Evolutionary conservation across 1,140 invertebrate genomes (phyloP), one percentile per base, ranked within the genome.

Genomic region (Dysdera silvatica): DNA sequence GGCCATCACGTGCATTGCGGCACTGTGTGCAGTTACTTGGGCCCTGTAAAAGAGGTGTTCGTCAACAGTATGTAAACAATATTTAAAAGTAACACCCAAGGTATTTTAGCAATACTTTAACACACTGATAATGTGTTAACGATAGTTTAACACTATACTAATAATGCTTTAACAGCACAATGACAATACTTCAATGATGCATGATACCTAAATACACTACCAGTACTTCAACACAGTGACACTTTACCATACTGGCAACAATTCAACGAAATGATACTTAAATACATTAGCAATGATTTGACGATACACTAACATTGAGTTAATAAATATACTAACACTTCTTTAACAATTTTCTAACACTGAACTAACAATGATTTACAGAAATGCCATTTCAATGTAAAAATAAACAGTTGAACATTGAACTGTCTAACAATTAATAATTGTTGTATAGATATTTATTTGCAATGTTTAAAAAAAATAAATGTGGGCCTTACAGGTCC

Each of bases 1-100:
- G 88, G 0, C 91, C 90, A 75, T 96, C 89, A 2, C 82, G 80
- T 6, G 91, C 88, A 73, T 95, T 81, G 70, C 86, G 88, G 74
- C 95, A 98, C 37, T 80, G 80, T 0, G 83, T 83, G 74, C 95
- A 98, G 66, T 94, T 84, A n/a, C 86, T 87, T 2, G 88, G 82
- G 18, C 86, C 89, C 62, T 65, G 18, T 4, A 28, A 26, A 23
- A 41, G 14, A 29, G 14, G 20, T 40, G 37, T 16, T 40, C 20
- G 16, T 40, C 37, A 16, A 16, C 14, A 40, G 37, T 40, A 16
- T 40, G 14, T 20, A 16, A 40, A 40, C 16, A 40, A 40, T 16
- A 40, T n/a, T n/a, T n/a, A 40, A 20, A 40, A 40, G 37, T 20
- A 40, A 16, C 16, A 16, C 20, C 20, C 14, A 40, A 40, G 20